Evolutionary conservation across 2,113 vertebrate genomes (phyloP), one percentile per base, ranked within the genome.

Genomic region (Anguilla rostrata): DNA sequence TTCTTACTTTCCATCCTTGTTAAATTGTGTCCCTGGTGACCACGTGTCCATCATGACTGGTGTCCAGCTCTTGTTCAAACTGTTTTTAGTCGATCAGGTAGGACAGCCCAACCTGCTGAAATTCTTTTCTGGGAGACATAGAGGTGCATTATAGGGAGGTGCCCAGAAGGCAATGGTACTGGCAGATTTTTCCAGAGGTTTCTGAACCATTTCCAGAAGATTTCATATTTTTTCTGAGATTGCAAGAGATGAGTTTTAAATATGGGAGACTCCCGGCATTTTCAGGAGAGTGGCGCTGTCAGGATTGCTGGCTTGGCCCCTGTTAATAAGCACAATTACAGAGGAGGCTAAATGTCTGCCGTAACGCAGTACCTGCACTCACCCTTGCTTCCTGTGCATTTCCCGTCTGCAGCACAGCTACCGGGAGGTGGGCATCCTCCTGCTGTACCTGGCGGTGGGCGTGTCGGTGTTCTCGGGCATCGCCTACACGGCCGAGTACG

Each of bases 401-500:
- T 92, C 93, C 93, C 82, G 78, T 86, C 94, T 97, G 86, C 95
- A 99, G 98, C 98, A 99, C 95, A 99, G 98, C 91, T 99, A 99
- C 94, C 95, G 98, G 15, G 98, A 99, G 90, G 98, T 99, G 83
- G 98, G 98, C 49, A 97, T 98, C 90, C 94, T 99, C 71, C 95
- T 99, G 91, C 96, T 99, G 39, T 99, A 99, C 91, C 95, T 99
- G 93, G 98, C 95, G 0, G 98, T 99, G 56, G 98, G 98, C 0
- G 98, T 99, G 87, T 99, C 95, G 0, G 98, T 99, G 88, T 99
- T 99, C 94, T 98, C 98, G 0, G 97, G 97, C 0, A 96, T 99
- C 89, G 97, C 97, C 18, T 99, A 99, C 94, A 99, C 98, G 0
- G 98, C 98, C 0, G 98, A 99, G 90, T 98, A 97, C 85, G 97